Evolutionary conservation across 2,797 vertebrate genomes (phyloP).

Genomic region (Parauchenoglanis punctatus): DNA sequence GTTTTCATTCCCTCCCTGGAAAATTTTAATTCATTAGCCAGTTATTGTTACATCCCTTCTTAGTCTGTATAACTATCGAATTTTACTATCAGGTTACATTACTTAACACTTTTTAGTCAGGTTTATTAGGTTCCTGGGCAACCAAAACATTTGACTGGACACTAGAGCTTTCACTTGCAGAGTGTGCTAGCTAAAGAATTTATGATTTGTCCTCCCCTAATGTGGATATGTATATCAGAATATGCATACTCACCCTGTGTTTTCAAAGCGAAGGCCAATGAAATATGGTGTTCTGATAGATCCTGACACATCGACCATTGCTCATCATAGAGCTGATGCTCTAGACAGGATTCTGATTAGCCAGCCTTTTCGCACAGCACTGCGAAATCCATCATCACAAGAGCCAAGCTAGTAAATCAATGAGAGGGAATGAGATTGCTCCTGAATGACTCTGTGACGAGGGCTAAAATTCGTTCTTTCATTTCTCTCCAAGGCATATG

Average conservation of each 20-base stretch:
- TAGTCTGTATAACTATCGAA: not conserved
- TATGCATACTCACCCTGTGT: not conserved
- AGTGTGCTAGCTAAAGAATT: not conserved
- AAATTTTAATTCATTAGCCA: not conserved
- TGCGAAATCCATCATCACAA: slow-evolving; percentile 61
- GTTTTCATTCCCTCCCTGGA: not conserved
- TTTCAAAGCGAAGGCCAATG: not conserved
- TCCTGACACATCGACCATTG: slow-evolving; percentile 30
- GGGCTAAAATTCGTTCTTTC: slow-evolving; percentile 30
- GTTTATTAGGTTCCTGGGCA: not conserved
- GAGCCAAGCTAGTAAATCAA: slow-evolving; percentile 51
- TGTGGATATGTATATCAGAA: slow-evolving; percentile 7
- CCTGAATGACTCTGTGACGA: slow-evolving; percentile 28
- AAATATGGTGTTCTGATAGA: slow-evolving; percentile 24
- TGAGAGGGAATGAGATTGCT: slow-evolving; percentile 50
- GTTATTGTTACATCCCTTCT: not conserved
- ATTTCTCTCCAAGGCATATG: not conserved
- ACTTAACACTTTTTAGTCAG: too few species aligned
- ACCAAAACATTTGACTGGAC: not conserved
- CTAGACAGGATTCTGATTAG: slow-evolving; percentile 50
- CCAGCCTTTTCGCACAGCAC: slow-evolving; percentile 49
- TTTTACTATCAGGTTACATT: not conserved
- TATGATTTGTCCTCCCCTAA: slow-evolving; percentile 1
- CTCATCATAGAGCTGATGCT: slow-evolving; percentile 45
- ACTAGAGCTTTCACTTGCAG: not conserved